Evolutionary conservation across 2,797 vertebrate species (phyloP).

Genomic region (Danio kyathit): DNA sequence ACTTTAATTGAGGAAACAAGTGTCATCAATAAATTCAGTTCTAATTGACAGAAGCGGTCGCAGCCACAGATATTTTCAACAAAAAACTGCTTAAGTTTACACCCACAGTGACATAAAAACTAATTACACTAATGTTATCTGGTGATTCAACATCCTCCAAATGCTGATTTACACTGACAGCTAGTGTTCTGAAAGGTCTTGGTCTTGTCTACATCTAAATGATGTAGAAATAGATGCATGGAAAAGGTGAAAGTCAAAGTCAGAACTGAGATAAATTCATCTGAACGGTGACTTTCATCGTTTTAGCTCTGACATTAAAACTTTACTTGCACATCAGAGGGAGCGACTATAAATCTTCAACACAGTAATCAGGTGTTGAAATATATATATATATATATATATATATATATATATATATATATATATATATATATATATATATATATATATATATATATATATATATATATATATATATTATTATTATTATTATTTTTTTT

Average conservation of each 20-base stretch:
- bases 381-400: too few relatives aligned
- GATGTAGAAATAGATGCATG: neutral
- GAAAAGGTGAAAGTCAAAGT: conserved; percentile 30
- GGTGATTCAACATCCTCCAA: neutral
- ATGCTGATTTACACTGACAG: conserved; percentile 13
- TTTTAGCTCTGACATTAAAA: neutral
- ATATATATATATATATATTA: too few relatives aligned
- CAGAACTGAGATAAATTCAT: conserved; percentile 28
- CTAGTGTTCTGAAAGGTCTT: neutral
- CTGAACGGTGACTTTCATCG: neutral
- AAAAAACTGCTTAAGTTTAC: neutral
- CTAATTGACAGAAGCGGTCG: neutral
- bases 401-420: too few relatives aligned
- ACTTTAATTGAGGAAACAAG: neutral
- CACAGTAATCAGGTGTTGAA: too few relatives aligned
- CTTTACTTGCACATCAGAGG: neutral
- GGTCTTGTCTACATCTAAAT: conserved; percentile 15
- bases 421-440: too few relatives aligned
- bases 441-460: too few relatives aligned
- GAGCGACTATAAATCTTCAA: too few relatives aligned
- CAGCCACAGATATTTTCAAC: conserved; percentile 4
- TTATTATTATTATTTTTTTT: too few relatives aligned
- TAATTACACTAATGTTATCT: conserved; percentile 28
- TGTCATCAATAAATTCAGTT: neutral
- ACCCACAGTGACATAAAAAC: conserved; percentile 11